Evolutionary conservation across 1,140 invertebrate genomes (phyloP).

Genomic region (Eulimnadia texana): DNA sequence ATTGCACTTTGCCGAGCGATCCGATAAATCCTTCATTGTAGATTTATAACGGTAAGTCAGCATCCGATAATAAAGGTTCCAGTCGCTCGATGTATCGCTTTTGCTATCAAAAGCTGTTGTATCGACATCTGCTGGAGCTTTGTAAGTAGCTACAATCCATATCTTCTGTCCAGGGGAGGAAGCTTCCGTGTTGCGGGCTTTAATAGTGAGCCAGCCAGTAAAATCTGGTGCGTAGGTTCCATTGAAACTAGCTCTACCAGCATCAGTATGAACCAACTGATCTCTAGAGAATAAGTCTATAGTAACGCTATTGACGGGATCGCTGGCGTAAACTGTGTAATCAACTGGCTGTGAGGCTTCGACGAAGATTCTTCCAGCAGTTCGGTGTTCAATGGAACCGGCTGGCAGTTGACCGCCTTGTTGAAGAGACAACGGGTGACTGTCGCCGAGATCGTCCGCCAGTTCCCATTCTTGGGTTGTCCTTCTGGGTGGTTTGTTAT

Average conservation of each 20-base stretch:
- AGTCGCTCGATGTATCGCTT: neutral
- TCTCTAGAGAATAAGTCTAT: neutral
- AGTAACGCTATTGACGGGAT: neutral
- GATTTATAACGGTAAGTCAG: neutral
- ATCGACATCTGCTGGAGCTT: neutral
- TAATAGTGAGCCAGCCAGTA: conserved; percentile 8
- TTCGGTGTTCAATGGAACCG: neutral
- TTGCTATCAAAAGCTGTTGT: neutral
- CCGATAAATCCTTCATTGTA: neutral
- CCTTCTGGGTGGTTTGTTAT: neutral
- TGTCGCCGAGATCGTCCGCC: conserved; percentile 5
- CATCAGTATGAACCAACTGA: neutral
- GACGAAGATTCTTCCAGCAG: conserved; percentile 4
- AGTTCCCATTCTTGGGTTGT: conserved; percentile 9
- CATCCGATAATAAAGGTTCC: conserved; percentile 5
- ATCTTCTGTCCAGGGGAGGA: conserved; percentile 4
- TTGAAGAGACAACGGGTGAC: conserved; percentile 8
- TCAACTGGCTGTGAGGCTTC: neutral
- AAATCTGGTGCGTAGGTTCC: neutral
- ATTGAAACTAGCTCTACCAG: neutral
- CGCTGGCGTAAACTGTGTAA: neutral
- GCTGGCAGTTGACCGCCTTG: conserved; percentile 3
- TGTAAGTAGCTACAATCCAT: conserved; percentile 5
- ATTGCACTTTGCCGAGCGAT: neutral
- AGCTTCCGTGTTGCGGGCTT: conserved; percentile 5